Evolutionary conservation across 2,113 vertebrate genomes (phyloP), one percentile per base, ranked within the genome.

Genomic region (Todiramphus chloris): DNA sequence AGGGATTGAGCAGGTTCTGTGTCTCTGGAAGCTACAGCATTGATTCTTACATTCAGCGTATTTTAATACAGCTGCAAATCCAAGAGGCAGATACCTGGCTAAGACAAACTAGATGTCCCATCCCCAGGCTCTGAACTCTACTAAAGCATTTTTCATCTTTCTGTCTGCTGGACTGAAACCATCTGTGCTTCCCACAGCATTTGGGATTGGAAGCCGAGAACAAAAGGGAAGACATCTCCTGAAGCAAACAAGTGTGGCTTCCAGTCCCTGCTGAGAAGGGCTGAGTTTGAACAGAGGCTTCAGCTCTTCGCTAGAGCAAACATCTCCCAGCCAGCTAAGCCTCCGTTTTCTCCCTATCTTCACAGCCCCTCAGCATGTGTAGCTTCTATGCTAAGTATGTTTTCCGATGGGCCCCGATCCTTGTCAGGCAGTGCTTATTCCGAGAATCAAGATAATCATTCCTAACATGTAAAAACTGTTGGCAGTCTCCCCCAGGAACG

Each of bases 11-110:
- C 5, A 33, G 2, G 1, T 48, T 4, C 4, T 33, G 24, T 19
- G 6, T 58, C 69, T 81, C 51, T 9, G 39, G 14, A n/a, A 43
- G 5, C 8, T 16, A 5, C 24, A 25, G 51, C n/a, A 31, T 5
- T 3, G 7, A 19, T 16, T 13, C 13, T 3, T 20, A 5, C 1
- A 1, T 43, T 25, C 44, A 7, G 6, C 1, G 9, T 53, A 2
- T 4, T 17, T 12, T 30, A 48, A 6, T 4, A 18, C 56, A 58
- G 50, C 58, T 77, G 43, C n/a, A 91, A 37, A 33, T 21, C 35
- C 37, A 8, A 16, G 11, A 7, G 30, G 11, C 24, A 62, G 16
- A n/a, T 19, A 28, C 33, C 30, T 12, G 19, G 30, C 4, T 15
- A 13, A 51, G 37, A 13, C 14, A 60, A 39, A 3, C 13, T 41